Evolutionary conservation across 2,113 vertebrate genomes (phyloP), one percentile per base, ranked within the genome.

Genomic region (Shinisaurus crocodilurus): DNA sequence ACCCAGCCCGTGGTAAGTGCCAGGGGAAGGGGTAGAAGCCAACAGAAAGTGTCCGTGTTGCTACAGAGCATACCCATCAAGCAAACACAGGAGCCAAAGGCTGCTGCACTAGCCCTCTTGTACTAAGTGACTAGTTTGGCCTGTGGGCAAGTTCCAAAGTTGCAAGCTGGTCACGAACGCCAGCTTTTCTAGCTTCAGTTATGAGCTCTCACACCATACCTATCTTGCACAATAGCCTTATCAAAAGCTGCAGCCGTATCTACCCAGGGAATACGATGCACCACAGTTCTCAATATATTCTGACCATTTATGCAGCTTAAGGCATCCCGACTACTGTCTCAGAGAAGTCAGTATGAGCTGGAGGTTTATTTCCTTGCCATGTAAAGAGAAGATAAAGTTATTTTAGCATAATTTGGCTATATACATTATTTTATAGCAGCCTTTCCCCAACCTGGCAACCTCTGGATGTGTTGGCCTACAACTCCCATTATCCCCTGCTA

Each of bases 1-100:
- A 93, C 97, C 65, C 98, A 97, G 92, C 92, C 96, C 0, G 97
- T 97, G 96, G 99, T 99, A 95, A 99, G 99, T 98, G 92, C 86
- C 12, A 57, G 3, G 0, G 0, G 50, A 1, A 15, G 82, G 60
- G 81, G 65, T 15, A 45, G 9, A 43, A 72, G 50, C 50, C 4
- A 9, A 7, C 75, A 43, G 37, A 5, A 3, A 77, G 6, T 13
- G 7, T 29, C 50, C 27, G 43, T 18, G 43, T 50, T 43, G 2
- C 82, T 27, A 15, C 8, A n/a, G 15, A 72, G 45, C 40, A 76
- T 25, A 10, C 54, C 18, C 50, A 29, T 43, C 54, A n/a, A 50
- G 7, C 6, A 32, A 20, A 1, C 29, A 63, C 32, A 75, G 70
- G 54, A 74, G 45, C 37, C 60, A 45, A 23, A 2, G 16, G 45